Evolutionary conservation across 1,140 invertebrate genomes (phyloP).

Genomic region (Pseudomyrmex pallidus): DNA sequence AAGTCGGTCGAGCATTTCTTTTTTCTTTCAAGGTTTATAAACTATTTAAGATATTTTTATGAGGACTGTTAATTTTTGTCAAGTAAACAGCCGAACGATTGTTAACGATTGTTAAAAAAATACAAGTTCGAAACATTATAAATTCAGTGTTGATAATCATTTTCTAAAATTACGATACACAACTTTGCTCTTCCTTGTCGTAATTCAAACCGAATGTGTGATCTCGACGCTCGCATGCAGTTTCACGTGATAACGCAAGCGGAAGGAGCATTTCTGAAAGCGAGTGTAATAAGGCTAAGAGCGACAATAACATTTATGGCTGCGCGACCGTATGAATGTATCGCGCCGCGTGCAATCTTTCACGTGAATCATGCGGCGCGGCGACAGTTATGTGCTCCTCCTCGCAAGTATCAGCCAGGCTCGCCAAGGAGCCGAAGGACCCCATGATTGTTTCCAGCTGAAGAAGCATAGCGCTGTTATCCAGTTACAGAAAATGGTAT

Average conservation of each 20-base stretch:
- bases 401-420: constrained; percentile 42
- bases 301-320: constrained; percentile 65
- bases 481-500: constrained; percentile 66
- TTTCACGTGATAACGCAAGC: background rate
- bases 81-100: background rate
- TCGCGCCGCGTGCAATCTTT: constrained; percentile 62
- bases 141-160: background rate
- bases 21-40: background rate
- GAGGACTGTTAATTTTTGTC: constrained; percentile 14
- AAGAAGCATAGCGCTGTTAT: constrained; percentile 66
- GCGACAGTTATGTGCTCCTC: constrained; percentile 64
- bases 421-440: constrained; percentile 39
- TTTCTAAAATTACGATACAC: background rate
- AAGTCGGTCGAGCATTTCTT: constrained; percentile 17
- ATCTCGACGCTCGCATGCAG: constrained; percentile 1
- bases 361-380: constrained; percentile 56
- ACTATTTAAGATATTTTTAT: background rate
- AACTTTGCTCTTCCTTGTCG: background rate
- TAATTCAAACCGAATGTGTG: background rate
- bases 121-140: background rate
- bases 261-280: background rate
- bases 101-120: no score
- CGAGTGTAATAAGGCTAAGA: constrained; percentile 62
- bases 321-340: constrained; percentile 34
- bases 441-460: constrained; percentile 63